Evolutionary conservation across 2,888 invertebrate genomes (phyloP), one percentile per base, ranked within the genome.

Genomic region (Eristalis tenax): DNA sequence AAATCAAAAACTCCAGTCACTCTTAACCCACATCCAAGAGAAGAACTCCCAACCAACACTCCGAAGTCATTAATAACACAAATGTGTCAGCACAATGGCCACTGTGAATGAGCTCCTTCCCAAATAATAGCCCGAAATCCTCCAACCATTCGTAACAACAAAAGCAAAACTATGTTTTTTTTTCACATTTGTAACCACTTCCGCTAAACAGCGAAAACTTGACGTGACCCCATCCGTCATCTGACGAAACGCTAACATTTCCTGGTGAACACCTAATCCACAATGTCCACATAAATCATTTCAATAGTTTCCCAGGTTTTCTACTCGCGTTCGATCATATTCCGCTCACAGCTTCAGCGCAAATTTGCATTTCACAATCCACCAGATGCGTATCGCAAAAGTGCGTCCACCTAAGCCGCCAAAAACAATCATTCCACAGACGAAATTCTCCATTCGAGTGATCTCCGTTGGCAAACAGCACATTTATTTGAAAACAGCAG

Each of bases 241-340:
- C n/a, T 18, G 50, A 8, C 50, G 6, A 66, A 66, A 40, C 74
- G 23, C 23, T 65, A 28, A 10, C 26, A 32, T 32, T 32, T 32
- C 32, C 82, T 73, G 78, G 50, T 5, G 40, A 63, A 63, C 74
- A 13, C 38, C 38, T 38, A 15, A 65, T 83, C 68, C 13, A 50
- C 65, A 73, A 43, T 64, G 57, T 18, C 18, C 15, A 40, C 50
- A 78, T 63, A 64, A 77, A 77, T 71, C 80, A 71, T 68, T 68
- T 23, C 32, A 56, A 66, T 71, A 66, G 26, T 76, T 73, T 76
- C 68, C 63, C 56, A 71, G 68, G 40, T 64, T 81, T 69, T 70
- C 70, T 63, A 50, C 50, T 50, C 18, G 50, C 50, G 50, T 18
- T 50, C 50, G 50, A 50, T 50, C 50, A n/a, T 18, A 50, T 18